Evolutionary conservation across 2,113 vertebrate genomes (phyloP), one percentile per base, ranked within the genome.

Genomic region (Amphiprion percula): DNA sequence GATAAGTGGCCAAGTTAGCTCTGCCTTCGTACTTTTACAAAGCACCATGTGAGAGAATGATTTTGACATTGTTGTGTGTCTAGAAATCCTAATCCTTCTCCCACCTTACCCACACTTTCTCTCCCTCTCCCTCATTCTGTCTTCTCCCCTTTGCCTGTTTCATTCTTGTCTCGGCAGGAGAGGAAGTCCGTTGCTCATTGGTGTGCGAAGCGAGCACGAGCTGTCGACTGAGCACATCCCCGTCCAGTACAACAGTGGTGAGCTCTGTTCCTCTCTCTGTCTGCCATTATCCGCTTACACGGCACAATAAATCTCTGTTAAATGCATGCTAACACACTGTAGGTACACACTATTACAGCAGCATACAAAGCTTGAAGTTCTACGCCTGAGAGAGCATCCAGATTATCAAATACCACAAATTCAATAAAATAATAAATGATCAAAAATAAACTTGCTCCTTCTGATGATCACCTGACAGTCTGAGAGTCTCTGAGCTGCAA

Each of bases 121-220:
- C 33, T 68, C 15, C 24, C 28, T 24, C 14, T 17, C 39, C 19
- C 28, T 23, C 2, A 23, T 19, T 74, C 53, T 26, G 0, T n/a
- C 66, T 53, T 39, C 24, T 60, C 56, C 49, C 46, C 56, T n/a
- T n/a, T 66, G 84, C 87, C 7, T 74, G 55, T 71, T 64, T 79
- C 54, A 15, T 66, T 53, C 53, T 67, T 33, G 6, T 77, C 71
- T 60, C 64, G 23, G 8, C 89, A 99, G 98, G 93, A 96, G 98
- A 91, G 98, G 97, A 76, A 99, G 98, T 87, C 98, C 98, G 16
- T 87, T 99, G 87, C 96, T 99, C 53, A 99, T 99, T 30, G 98
- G 98, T n/a, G 96, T 99, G 76, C 95, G 96, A 64, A 97, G 98
- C 90, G 95, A 98, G 86, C 95, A 96, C 50, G 96, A 97, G 74